Base-by-base conservation (phyloP, 1,140 invertebrate species). In the Zaprionus capensis region DNA sequence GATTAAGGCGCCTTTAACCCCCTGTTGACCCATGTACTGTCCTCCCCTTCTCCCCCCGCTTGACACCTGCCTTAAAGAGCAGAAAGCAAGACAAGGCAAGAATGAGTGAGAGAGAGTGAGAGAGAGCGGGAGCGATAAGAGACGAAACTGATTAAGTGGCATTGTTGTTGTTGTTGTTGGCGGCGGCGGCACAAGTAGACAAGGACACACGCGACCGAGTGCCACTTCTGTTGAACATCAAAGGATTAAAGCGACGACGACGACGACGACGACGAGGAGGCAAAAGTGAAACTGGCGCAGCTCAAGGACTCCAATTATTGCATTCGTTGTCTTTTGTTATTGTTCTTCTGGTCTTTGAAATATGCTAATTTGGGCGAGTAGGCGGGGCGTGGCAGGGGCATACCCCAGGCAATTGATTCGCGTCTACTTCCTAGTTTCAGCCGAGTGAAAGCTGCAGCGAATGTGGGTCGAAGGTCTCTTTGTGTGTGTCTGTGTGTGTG, bases 251-350 rank as follows among this genome's bases (percentile, higher is more conserved):
- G 57, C 69, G 69, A 41, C 65, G 24, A 57, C 67, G 59, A 76
- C 72, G 83, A 76, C 71, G 84, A 88, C 78, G 84, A 67, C 71
- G 73, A 88, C 61, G 80, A 80, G 71, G 41, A 83, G 69, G 70
- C 71, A 90, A 71, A 64, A 66, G 70, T 49, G 71, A 74, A 74
- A 72, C 63, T 61, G 71, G 71, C 57, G 74, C 68, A 76, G 64
- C 70, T 90, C 70, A 90, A 90, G 85, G 76, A 90, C 85, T 90
- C 82, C 85, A 90, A 90, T 90, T 90, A 90, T 90, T 88, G 79
- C 85, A 90, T 85, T 90, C 79, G 71, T 69, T 70, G 82, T 63
- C 41, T 80, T 83, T 58, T 70, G 79, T 63, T 82, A 55, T 83
- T 78, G 80, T 68, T 84, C n/a, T 20, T 46, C n/a, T 4, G n/a